A percentile compares a stretch with the other conserved stretches of the same genome.
These are phyloP conservation scores for Stigmatopora argus DNA, from an alignment of 2,113 vertebrate species.

Conservation along the genomic window DNA sequence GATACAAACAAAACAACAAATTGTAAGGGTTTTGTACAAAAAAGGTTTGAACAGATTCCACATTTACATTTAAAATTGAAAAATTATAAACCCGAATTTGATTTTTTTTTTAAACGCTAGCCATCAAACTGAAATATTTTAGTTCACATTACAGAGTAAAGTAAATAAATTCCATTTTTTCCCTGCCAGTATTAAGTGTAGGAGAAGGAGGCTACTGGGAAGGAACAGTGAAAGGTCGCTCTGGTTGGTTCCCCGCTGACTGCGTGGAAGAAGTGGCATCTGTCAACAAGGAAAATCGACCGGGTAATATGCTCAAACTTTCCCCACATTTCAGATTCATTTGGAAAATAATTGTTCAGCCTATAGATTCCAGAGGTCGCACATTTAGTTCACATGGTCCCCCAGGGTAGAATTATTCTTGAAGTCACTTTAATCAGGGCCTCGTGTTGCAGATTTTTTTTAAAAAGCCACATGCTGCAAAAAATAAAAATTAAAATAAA, in stretches of 20 bases:
- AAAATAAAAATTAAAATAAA: slow-evolving; percentile 2
- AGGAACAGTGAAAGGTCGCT: slow-evolving; percentile 82
- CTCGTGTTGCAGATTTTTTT: slow-evolving; percentile 19
- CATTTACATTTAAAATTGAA: no score
- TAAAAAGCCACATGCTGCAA: slow-evolving; percentile 10
- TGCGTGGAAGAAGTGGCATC: slow-evolving; percentile 83
- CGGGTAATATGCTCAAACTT: slow-evolving; percentile 65
- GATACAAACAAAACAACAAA: no score
- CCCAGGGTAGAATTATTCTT: slow-evolving; percentile 33
- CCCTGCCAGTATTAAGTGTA: slow-evolving; percentile 77
- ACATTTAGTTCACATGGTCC: slow-evolving; percentile 28
- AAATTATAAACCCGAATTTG: no score
- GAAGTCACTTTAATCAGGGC: slow-evolving; percentile 30
- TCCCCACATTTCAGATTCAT: background rate
- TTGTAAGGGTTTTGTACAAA: background rate
- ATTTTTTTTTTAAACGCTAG: no score
- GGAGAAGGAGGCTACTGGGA: slow-evolving; percentile 93
- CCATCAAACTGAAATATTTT: no score
- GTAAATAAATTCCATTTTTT: background rate
- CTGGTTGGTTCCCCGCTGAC: slow-evolving; percentile 89
- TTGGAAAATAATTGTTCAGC: background rate
- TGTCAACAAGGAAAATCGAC: slow-evolving; percentile 74
- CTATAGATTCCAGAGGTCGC: slow-evolving; percentile 1
- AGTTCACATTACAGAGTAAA: no score
- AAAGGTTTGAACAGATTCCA: background rate